Conservation (phyloP, 2,797 vertebrate species). For the Thunnus albacares region DNA sequence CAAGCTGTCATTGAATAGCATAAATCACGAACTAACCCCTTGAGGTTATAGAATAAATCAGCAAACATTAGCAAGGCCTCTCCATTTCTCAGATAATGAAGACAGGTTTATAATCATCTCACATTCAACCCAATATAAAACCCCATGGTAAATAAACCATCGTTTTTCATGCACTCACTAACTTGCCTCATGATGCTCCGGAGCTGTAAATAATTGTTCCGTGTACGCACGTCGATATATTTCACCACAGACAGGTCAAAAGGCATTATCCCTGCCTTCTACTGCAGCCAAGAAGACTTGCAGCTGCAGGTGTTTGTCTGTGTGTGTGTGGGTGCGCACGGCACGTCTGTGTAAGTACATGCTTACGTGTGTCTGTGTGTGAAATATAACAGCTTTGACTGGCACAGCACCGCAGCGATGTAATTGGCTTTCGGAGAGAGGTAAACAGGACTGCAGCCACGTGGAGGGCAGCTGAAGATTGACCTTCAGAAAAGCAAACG, state of each 20-base stretch:
- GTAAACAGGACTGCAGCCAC: conserved; percentile 80
- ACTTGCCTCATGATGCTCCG: conserved; percentile 61
- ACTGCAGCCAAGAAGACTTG: conserved; percentile 61
- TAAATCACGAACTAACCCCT: conserved; percentile 77
- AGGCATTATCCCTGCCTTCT: conserved; percentile 64
- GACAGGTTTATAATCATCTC: conserved; percentile 82
- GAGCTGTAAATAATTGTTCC: conserved; percentile 74
- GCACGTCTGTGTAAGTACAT: conserved; percentile 55
- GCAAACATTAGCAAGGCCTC: conserved; percentile 75
- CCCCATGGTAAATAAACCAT: conserved; percentile 72
- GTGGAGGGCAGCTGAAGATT: conserved; percentile 77
- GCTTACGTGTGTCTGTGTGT: conserved; percentile 56
- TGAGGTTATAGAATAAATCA: conserved; percentile 81
- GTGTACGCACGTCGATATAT: conserved; percentile 66
- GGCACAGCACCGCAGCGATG: conserved; percentile 66
- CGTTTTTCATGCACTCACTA: conserved; percentile 68
- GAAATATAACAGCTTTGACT: conserved; percentile 71
- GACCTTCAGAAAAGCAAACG: conserved; percentile 82
- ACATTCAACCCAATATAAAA: conserved; percentile 77
- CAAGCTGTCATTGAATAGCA: conserved; percentile 67
- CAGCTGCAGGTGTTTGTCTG: conserved; percentile 74
- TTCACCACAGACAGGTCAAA: conserved; percentile 75
- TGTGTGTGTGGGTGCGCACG: conserved; percentile 44
- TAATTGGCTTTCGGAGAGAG: conserved; percentile 86
- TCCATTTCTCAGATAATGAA: conserved; percentile 81